Percentiles rank a stretch among this genome's conserved stretches.
These are phyloP conservation scores for Pocillopora meandrina DNA, from an alignment of 92 coral and sea anemone genomes.

Conservation along the genomic window DNA sequence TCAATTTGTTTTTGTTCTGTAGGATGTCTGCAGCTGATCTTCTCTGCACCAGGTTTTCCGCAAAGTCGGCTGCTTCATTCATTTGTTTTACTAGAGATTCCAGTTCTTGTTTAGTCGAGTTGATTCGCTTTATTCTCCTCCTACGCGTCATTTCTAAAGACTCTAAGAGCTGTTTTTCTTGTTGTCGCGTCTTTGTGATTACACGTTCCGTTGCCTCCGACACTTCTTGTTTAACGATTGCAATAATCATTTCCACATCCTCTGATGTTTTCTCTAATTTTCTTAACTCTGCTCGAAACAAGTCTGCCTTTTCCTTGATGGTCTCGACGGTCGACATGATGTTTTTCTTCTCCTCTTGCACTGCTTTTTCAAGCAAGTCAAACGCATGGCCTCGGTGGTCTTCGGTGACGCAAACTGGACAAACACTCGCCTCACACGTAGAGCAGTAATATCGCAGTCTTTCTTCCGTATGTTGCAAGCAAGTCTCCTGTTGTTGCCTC, in stretches of 20 bases:
- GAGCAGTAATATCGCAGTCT: slow-evolving; percentile 1
- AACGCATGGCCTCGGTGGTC: slow-evolving; percentile 3
- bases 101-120: background rate
- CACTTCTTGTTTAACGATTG: slow-evolving; percentile 9
- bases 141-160: no score
- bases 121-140: background rate
- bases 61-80: background rate
- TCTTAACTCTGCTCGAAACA: background rate
- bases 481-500: slow-evolving; percentile 1
- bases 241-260: background rate
- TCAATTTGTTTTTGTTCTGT: background rate
- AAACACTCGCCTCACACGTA: slow-evolving; percentile 12
- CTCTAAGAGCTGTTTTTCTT: no score
- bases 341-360: background rate
- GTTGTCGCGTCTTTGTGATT: no score
- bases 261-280: background rate
- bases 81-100: background rate
- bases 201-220: background rate
- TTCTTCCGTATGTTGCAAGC: slow-evolving; percentile 6
- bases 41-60: background rate
- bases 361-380: slow-evolving; percentile 12
- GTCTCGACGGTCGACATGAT: background rate
- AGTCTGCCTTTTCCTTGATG: background rate
- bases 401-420: slow-evolving; percentile 1
- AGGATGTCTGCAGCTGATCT: background rate